Evolutionary conservation across 92 coral and sea anemone genomes (phyloP).

Genomic region (Phenganax marumi): DNA sequence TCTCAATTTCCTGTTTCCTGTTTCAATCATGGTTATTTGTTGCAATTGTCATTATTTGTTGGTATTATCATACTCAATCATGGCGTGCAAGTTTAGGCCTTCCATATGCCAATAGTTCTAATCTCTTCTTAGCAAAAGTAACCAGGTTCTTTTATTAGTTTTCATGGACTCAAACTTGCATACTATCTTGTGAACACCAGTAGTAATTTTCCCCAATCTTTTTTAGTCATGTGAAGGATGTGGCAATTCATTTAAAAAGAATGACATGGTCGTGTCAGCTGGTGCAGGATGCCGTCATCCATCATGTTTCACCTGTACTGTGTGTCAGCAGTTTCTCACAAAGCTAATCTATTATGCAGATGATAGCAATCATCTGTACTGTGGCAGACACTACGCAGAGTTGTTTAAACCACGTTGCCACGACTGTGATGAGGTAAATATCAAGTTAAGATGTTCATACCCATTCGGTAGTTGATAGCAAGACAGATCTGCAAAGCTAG

Average conservation of each 20-base stretch:
- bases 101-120: no score
- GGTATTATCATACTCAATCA: no score
- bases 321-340: slow-evolving; percentile 82
- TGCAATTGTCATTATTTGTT: no score
- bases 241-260: slow-evolving; percentile 52
- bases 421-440: slow-evolving; percentile 91
- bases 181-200: no score
- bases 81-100: no score
- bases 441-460: not conserved
- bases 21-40: no score
- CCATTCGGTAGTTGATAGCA: not conserved
- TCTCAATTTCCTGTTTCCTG: no score
- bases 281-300: slow-evolving; percentile 92
- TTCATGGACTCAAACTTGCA: not conserved
- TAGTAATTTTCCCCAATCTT: not conserved
- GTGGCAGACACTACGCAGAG: slow-evolving; percentile 97
- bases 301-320: slow-evolving; percentile 85
- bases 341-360: slow-evolving; percentile 86
- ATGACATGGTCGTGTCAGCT: slow-evolving; percentile 87
- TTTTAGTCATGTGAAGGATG: slow-evolving; percentile 79
- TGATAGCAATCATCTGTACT: slow-evolving; percentile 76
- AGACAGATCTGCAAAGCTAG: no score
- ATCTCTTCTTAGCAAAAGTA: no score
- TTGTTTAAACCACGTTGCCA: slow-evolving; percentile 88
- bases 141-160: not conserved